Evolutionary conservation across 2,797 vertebrate species (phyloP), one percentile per base, ranked within the genome.

Genomic region (Pagetopsis macropterus): DNA sequence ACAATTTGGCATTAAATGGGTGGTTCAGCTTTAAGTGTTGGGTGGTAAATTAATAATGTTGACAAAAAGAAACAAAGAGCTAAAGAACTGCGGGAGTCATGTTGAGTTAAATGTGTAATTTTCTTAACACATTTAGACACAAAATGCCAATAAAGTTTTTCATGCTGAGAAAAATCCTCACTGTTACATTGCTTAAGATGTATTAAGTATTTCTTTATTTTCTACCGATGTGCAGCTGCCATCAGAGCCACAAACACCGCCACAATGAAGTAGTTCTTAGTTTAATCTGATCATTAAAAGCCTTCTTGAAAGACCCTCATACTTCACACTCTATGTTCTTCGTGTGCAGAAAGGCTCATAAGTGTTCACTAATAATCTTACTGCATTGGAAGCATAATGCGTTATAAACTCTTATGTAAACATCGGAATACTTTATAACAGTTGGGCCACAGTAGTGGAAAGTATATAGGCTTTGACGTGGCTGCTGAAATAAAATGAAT

Each of bases 1-100:
- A 48, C 46, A 75, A 55, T 55, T 52, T 71, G 55, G 55, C 60
- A 70, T 80, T 81, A 65, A 82, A 51, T 66, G 31, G 10, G 70
- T 21, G 65, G 65, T 76, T 77, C 78, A 63, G 67, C 60, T 27
- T 49, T 16, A 44, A 43, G 55, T 3, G n/a, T 5, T 23, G 40
- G 43, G 12, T 48, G 33, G 40, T 58, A 57, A 76, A 27, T 27
- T 27, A 27, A 27, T 62, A n/a, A 85, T 49, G 55, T 82, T 46
- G 60, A 62, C 44, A 65, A 54, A 67, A 17, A 60, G 48, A 64
- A 46, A 57, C 31, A 79, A 64, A 70, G 52, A 64, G 64, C 37
- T 64, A 48, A 59, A 55, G 19, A 33, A 50, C 65, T 63, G 46
- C 13, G 12, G 9, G 51, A 41, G 63, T 71, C 27, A 33, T 21